Conservation (phyloP, 2,113 vertebrate species). For the Machaerirhynchus nigripectus region DNA sequence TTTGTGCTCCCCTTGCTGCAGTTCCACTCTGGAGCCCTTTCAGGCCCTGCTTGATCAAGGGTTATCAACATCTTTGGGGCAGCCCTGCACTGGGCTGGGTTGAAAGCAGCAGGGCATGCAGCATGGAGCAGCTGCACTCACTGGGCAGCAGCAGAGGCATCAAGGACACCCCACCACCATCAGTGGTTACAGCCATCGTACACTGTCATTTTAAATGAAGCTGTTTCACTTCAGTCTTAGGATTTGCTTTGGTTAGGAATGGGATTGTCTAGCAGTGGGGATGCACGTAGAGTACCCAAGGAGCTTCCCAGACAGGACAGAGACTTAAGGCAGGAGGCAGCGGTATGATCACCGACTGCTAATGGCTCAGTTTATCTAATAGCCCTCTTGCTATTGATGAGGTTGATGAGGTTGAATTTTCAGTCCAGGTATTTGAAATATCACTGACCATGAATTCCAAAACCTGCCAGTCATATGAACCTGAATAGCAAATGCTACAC, state of each 20-base stretch:
- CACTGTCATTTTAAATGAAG: background rate
- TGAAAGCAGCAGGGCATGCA: background rate
- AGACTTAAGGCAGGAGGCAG: background rate
- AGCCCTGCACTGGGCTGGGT: accelerated
- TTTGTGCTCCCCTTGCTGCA: background rate
- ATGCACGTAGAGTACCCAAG: background rate
- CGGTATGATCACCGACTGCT: background rate
- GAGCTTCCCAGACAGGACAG: background rate
- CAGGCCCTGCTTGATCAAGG: background rate
- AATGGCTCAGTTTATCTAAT: background rate
- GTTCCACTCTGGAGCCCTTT: background rate
- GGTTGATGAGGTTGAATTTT: background rate
- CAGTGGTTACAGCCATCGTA: background rate
- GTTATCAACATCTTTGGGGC: background rate
- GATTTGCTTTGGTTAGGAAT: background rate
- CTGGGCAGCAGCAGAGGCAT: background rate
- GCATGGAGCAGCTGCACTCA: background rate
- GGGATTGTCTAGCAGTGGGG: background rate
- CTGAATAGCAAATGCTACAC: background rate
- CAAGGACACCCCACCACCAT: background rate
- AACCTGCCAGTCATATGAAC: background rate
- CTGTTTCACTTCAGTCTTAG: background rate
- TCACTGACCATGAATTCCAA: background rate
- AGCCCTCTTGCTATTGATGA: background rate
- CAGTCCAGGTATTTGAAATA: background rate